Percentiles rank a stretch among this genome's conserved stretches.
Evolutionary conservation across 2,888 invertebrate genomes (phyloP).

Genomic region (Campoplex capitator): DNA sequence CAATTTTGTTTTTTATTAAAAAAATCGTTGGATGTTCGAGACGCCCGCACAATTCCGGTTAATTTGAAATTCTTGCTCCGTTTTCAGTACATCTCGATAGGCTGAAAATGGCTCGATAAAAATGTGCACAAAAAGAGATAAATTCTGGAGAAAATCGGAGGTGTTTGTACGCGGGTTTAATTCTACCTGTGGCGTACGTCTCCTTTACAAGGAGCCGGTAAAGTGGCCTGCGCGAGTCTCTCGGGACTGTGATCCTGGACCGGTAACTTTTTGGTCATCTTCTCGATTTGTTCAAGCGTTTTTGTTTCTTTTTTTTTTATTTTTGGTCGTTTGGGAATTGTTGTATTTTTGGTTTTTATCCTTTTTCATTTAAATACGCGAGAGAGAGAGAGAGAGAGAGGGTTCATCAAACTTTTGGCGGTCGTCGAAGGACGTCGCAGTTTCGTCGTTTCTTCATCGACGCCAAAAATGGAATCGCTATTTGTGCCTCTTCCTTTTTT

Average conservation of each 20-base stretch:
- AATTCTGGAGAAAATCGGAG: conserved; percentile 43
- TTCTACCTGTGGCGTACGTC: background rate
- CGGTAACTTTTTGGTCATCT: conserved; percentile 69
- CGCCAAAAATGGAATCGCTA: background rate
- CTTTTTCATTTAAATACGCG: conserved; percentile 14
- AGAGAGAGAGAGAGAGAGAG: conserved; percentile 56
- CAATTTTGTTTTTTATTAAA: background rate
- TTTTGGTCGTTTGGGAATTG: conserved; percentile 48
- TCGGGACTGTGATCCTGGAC: conserved; percentile 41
- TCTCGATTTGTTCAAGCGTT: conserved; percentile 40
- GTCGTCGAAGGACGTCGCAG: conserved; percentile 78
- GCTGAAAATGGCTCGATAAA: conserved; percentile 14
- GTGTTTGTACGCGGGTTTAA: background rate
- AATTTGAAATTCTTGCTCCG: background rate
- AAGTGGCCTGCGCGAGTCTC: conserved; percentile 49
- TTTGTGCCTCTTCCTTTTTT: too few relatives aligned
- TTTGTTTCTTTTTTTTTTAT: conserved; percentile 6
- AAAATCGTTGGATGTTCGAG: background rate
- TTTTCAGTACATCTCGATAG: conserved; percentile 1
- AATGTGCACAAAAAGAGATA: conserved; percentile 47
- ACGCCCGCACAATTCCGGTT: background rate
- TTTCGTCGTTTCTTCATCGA: conserved; percentile 61
- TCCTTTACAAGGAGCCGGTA: conserved; percentile 26
- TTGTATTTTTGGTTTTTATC: background rate
- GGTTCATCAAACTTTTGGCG: conserved; percentile 81